Base-by-base conservation (phyloP, 1,140 invertebrate genomes). In the Sinella curviseta region DNA sequence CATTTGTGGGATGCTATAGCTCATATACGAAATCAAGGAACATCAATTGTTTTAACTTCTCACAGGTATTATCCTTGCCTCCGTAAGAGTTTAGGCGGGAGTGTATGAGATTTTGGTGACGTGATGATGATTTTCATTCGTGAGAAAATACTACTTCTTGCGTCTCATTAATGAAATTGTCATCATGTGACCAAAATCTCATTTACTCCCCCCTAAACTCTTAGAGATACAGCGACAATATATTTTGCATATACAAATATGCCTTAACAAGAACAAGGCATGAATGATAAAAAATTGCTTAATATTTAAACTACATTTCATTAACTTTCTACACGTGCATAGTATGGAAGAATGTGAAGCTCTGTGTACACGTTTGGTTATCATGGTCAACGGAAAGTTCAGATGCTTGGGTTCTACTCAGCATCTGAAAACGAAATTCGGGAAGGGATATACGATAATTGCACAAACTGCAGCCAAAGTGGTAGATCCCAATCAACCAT, bases 331-430 rank as follows among this genome's bases (percentile, higher is more conserved):
- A 48, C 39, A 48, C 39, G 17, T 48, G 17, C 24, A 17, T 70
- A 70, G 65, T 30, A 95, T 96, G 94, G 94, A 95, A 86, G 95
- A 97, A 88, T 94, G 92, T 87, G 93, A 94, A 86, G 90, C 91
- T 12, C 87, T 94, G 1, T 94, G 93, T 83, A 88, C 90, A 67
- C 88, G 88, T 67, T 83, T 91, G 16, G 89, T 88, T 30, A 90
- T 91, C 54, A 90, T 91, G 88, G 88, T 89, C 8, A 88, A 91
- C 86, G 92, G 92, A 39, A 86, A 89, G 85, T 87, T 92, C 78
- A 87, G 35, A 83, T 89, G 91, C 79, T 35, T 91, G 86, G 92
- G 92, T 0, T 91, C 91, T 0, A 90, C 91, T 1, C 89, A 93
- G 78, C 90, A 91, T 77, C 86, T 94, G 54, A 94, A 93, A 84